Evolutionary conservation across 2,888 invertebrate species (phyloP), one percentile per base, ranked within the genome.

Genomic region (Macroteleia sp.): DNA sequence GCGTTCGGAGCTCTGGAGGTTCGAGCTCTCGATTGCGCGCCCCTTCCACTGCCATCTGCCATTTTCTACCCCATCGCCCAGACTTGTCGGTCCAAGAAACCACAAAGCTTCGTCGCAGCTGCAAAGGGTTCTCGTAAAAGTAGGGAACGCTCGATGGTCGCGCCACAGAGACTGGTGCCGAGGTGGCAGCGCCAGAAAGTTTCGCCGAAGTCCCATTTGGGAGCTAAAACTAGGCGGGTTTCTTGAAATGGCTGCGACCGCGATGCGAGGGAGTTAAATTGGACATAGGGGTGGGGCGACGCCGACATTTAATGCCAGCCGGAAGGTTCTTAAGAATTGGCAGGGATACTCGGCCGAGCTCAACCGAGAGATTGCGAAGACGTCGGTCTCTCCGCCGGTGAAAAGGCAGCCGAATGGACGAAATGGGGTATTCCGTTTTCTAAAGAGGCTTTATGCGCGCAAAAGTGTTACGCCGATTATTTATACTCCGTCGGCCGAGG

Each of bases 271-370:
- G 67, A 54, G 64, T 69, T 56, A 59, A 46, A 74, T 67, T 61
- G 70, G 52, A 41, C n/a, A n/a, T 8, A 22, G 44, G 10, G 39
- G 28, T 19, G 44, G 46, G 71, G 34, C n/a, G 32, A 44, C 28
- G 41, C 9, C 30, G 79, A 80, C 82, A 80, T 85, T 87, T 86
- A 88, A 88, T 88, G 84, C 84, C 77, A 32, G 70, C 57, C 70
- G 83, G 84, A 83, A 83, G 85, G 80, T 83, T 84, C 85, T 87
- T 85, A 83, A 86, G 86, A 89, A 89, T 89, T 89, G 89, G 88
- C 88, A 85, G 80, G 79, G 81, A 67, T 39, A 61, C 48, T 66
- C 59, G 44, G 25, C 42, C 44, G 32, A 80, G n/a, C n/a, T n/a
- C n/a, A n/a, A n/a, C n/a, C n/a, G n/a, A n/a, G n/a, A n/a, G n/a